These are phyloP conservation scores for Sinocyclocheilus grahami DNA, from an alignment of 2,113 vertebrate genomes.

Conservation along the genomic window DNA sequence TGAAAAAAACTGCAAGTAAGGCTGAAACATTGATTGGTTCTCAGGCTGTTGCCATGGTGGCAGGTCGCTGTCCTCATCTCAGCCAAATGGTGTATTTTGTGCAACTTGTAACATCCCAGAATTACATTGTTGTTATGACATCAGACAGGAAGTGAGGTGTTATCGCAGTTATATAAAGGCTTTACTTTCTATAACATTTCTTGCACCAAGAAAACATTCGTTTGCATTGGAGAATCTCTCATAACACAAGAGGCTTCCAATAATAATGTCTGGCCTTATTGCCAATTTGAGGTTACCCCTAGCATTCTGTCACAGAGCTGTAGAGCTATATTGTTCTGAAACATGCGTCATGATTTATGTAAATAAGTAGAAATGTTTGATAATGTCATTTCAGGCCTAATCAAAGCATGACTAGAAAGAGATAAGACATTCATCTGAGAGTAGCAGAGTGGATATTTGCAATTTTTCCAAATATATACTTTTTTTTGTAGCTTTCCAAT, in stretches of 20 bases:
- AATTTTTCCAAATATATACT: neutral
- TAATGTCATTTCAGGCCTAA: neutral
- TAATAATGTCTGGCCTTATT: neutral
- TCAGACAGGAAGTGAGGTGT: slow-evolving; percentile 68
- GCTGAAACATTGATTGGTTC: slow-evolving; percentile 60
- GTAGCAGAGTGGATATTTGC: neutral
- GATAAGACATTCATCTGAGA: neutral
- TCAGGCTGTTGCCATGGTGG: slow-evolving; percentile 66
- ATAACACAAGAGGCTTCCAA: neutral
- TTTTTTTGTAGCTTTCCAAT: neutral
- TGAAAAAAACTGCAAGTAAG: slow-evolving; percentile 26
- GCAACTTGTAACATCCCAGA: slow-evolving; percentile 52
- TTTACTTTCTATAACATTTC: too few relatives aligned
- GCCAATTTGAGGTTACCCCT: neutral
- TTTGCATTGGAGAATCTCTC: slow-evolving; percentile 20
- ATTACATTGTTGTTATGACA: slow-evolving; percentile 71
- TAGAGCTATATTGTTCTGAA: neutral
- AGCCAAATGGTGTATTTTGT: slow-evolving; percentile 48
- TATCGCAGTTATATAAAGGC: slow-evolving; percentile 47
- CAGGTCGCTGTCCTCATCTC: slow-evolving; percentile 56
- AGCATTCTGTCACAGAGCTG: neutral
- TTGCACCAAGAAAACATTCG: neutral
- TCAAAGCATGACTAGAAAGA: neutral
- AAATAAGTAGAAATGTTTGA: neutral
- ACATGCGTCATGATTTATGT: neutral